Base-by-base conservation (phyloP, 2,888 invertebrate species). In the Tinea pellionella region DNA sequence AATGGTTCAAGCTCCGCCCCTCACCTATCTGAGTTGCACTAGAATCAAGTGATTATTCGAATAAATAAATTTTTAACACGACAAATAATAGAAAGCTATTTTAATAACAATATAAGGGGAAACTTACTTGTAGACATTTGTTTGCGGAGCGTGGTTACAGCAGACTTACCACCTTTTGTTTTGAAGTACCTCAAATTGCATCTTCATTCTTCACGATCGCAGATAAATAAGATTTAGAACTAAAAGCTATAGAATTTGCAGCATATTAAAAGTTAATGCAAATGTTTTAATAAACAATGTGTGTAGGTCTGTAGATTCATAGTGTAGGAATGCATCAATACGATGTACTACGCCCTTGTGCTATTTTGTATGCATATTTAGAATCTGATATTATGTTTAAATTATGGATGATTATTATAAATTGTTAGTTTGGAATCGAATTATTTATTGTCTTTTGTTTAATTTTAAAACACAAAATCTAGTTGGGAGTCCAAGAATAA, bases 321-420 rank as follows among this genome's bases (percentile, higher is more conserved):
- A 13, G 24, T 6, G 11, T 11, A 12, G 55, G 55, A 55, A 55
- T 55, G 55, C 55, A 55, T 55, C 55, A 55, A 55, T 55, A 19
- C 19, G 19, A 6, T 55, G 11, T 15, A 51, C 4, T 8, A 55
- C 24, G 55, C 55, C 55, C 55, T 55, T 55, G 55, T 55, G 12
- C 55, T 55, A 55, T 55, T 19, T 55, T 55, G 55, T 29, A 55
- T 55, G 55, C 55, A 55, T n/a, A n/a, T 51, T 15, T 24, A 37
- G n/a, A 37, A 37, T 37, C 11, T 37, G 37, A 18, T n/a, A n/a
- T n/a, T n/a, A n/a, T 15, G 16, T 18, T 13, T 9, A 18, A 6
- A 13, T 15, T 13, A 42, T 13, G n/a, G 15, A 42, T 42, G 7
- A 42, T 42, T 13, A 42, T 13, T 15, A 8, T 42, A 42, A 13